phyloP scores from a whole-genome alignment of 2,797 vertebrate genomes.

The Syndactyla subalaris region DNA sequence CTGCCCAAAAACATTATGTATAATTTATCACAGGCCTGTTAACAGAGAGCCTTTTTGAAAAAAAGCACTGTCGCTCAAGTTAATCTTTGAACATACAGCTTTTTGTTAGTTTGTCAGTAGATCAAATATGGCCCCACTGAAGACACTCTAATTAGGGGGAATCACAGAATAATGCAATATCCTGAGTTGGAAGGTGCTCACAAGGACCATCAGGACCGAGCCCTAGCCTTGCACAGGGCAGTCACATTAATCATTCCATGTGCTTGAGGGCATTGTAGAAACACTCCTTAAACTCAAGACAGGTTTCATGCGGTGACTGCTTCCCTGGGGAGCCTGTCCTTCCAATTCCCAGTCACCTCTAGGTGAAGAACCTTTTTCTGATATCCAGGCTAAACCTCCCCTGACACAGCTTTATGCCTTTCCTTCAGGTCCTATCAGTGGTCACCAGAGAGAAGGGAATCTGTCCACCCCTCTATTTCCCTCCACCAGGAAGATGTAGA shows the following conservation, averaged over 20 bases:
- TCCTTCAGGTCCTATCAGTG: background rate
- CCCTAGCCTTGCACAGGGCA: background rate
- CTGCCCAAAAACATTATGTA: background rate
- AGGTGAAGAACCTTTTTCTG: background rate
- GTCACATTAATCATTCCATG: background rate
- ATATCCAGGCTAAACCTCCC: background rate
- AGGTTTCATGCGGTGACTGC: background rate
- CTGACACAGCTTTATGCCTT: background rate
- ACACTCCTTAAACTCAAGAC: background rate
- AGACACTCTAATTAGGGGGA: background rate
- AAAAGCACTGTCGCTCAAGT: background rate
- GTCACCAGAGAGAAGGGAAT: background rate
- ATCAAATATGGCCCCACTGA: accelerated
- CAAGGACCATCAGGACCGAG: background rate
- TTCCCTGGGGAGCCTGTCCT: background rate
- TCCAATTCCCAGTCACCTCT: background rate
- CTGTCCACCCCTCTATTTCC: background rate
- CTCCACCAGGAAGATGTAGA: background rate
- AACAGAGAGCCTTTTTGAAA: background rate
- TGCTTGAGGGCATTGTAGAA: background rate
- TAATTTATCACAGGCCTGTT: background rate
- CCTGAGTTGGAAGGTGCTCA: background rate
- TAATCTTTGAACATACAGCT: background rate
- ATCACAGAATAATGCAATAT: background rate
- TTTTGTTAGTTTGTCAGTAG: background rate